Percentiles rank a stretch among this genome's conserved stretches.
Evolutionary conservation across 2,113 vertebrate genomes (phyloP).

Genomic region (Pyrgilauda ruficollis): DNA sequence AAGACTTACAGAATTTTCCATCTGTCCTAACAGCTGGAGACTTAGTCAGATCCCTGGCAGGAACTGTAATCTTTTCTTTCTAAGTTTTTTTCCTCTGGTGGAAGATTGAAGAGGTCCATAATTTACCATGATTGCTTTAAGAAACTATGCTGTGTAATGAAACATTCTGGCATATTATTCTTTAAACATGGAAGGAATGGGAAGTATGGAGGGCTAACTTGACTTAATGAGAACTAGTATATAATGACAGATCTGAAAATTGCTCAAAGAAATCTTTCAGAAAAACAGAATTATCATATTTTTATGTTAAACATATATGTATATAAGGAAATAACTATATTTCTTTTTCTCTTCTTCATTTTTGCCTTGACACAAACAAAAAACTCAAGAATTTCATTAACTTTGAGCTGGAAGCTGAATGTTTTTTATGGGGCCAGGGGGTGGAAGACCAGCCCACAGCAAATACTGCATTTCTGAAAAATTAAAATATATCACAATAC

Average conservation of each 20-base stretch:
- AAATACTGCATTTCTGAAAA: not conserved
- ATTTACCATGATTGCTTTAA: constrained; percentile 5
- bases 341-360: not conserved
- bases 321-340: not conserved
- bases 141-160: not conserved
- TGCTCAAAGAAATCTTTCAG: not conserved
- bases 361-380: not conserved
- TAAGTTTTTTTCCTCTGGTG: not conserved
- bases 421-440: rapidly evolving
- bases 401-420: not conserved
- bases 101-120: not conserved
- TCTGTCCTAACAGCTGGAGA: constrained; percentile 14
- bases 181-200: not conserved
- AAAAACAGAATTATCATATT: not conserved
- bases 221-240: not conserved
- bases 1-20: constrained; percentile 14
- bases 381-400: not conserved
- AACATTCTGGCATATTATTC: not conserved
- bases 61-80: not conserved
- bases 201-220: not conserved
- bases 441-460: not conserved
- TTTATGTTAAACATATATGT: not conserved
- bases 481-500: not conserved
- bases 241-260: not conserved
- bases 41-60: not conserved